These are phyloP conservation scores for Peromyscus attwateri DNA, from an alignment of 2,797 vertebrate species.

Conservation along the genomic window DNA sequence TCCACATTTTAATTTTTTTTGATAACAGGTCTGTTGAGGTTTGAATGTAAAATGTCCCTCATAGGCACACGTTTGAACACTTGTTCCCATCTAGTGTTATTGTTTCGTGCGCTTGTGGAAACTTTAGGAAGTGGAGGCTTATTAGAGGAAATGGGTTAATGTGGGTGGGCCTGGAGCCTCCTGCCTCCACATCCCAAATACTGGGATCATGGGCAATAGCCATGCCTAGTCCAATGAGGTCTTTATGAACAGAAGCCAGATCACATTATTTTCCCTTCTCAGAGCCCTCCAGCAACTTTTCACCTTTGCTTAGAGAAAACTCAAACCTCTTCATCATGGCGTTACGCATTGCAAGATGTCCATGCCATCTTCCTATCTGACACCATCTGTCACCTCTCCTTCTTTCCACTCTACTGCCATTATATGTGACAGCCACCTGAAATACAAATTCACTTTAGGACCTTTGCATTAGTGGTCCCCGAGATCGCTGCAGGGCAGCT, in stretches of 20 bases:
- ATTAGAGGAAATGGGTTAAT: not conserved
- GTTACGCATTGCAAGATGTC: not conserved
- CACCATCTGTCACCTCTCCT: not conserved
- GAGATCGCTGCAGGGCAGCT: not conserved
- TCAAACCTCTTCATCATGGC: not conserved
- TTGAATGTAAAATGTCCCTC: not conserved
- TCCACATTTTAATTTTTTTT: not conserved
- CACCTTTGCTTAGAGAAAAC: not conserved
- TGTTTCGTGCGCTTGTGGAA: not conserved
- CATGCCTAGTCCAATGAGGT: not conserved
- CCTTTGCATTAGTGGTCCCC: not conserved
- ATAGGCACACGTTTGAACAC: not conserved
- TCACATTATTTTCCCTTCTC: not conserved
- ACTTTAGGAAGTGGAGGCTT: not conserved
- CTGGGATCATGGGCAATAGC: not conserved
- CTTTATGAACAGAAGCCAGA: conserved; percentile 15
- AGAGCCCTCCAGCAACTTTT: conserved; percentile 22
- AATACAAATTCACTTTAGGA: not conserved
- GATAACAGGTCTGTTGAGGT: not conserved
- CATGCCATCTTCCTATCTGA: not conserved
- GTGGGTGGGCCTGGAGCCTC: not conserved
- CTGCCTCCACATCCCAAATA: not conserved
- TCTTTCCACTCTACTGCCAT: not conserved
- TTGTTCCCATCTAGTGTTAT: not conserved
- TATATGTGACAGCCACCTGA: not conserved